Conservation (phyloP, 2,797 vertebrate genomes). For the Bradypodion pumilum region DNA sequence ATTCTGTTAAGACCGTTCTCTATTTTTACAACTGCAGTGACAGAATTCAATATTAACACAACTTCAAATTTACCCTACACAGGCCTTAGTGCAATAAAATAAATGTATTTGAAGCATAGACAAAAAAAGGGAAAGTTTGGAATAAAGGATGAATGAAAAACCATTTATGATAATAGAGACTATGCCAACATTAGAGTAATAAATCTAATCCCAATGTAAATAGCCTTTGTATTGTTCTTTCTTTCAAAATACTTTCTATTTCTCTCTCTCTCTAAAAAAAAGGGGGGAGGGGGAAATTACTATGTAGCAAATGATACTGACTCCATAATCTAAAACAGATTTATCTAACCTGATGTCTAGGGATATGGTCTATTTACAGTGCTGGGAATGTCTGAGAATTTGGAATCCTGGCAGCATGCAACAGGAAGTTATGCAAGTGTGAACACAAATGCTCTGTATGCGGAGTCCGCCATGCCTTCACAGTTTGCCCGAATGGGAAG, state of each 20-base stretch:
- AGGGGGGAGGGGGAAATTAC: no score
- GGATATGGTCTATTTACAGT: background rate
- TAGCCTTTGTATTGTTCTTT: constrained; percentile 2
- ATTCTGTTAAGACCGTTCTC: constrained; percentile 30
- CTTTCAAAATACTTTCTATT: background rate
- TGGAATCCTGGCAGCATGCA: no score
- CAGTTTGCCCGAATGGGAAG: no score
- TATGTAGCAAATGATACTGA: background rate
- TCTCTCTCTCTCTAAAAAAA: no score
- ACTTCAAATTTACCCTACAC: background rate
- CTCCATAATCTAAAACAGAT: background rate
- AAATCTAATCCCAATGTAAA: background rate
- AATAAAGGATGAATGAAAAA: background rate
- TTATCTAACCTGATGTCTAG: background rate
- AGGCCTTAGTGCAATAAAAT: background rate
- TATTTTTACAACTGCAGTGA: constrained; percentile 7
- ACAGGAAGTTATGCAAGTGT: no score
- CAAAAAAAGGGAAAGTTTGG: background rate
- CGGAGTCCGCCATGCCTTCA: no score
- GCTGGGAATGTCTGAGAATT: no score
- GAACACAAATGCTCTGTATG: no score
- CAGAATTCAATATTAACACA: constrained; percentile 40
- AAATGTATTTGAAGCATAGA: constrained; percentile 8
- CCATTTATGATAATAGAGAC: background rate
- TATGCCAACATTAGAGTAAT: background rate